A percentile compares a stretch with the other conserved stretches of the same genome.
phyloP scores from a whole-genome alignment of 2,797 vertebrate species.

The Nothura maculosa region DNA sequence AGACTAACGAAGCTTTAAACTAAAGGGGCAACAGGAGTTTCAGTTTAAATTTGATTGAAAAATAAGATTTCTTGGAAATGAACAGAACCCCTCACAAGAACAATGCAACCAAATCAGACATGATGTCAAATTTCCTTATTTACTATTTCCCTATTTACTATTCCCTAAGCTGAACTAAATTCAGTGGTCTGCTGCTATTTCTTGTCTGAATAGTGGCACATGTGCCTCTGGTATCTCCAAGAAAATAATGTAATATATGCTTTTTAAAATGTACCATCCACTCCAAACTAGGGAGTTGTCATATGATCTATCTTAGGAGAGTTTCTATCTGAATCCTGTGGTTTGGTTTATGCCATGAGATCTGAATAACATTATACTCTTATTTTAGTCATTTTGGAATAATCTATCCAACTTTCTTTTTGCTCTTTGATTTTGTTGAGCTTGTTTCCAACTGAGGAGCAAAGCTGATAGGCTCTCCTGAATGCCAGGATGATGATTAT shows the following conservation, averaged over 20 bases:
- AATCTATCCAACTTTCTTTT: background rate
- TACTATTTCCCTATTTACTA: background rate
- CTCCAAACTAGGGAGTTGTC: background rate
- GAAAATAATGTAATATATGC: background rate
- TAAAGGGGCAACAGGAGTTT: background rate
- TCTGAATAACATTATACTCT: accelerated
- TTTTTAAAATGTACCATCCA: background rate
- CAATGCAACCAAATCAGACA: background rate
- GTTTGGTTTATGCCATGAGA: background rate
- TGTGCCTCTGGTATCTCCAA: background rate
- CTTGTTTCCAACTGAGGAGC: background rate
- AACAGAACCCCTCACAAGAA: too few species aligned
- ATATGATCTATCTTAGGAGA: background rate
- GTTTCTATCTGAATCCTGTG: background rate
- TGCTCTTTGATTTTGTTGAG: background rate
- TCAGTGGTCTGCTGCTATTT: background rate
- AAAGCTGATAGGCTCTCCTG: background rate
- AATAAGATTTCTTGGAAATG: background rate
- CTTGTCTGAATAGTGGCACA: background rate
- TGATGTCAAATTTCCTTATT: background rate
- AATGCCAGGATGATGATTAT: background rate
- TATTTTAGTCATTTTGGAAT: background rate
- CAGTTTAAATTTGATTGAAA: background rate
- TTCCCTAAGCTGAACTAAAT: background rate
- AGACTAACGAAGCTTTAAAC: background rate